phyloP scores from a whole-genome alignment of 2,888 invertebrate species.

The Lycocerus yunnanus region DNA sequence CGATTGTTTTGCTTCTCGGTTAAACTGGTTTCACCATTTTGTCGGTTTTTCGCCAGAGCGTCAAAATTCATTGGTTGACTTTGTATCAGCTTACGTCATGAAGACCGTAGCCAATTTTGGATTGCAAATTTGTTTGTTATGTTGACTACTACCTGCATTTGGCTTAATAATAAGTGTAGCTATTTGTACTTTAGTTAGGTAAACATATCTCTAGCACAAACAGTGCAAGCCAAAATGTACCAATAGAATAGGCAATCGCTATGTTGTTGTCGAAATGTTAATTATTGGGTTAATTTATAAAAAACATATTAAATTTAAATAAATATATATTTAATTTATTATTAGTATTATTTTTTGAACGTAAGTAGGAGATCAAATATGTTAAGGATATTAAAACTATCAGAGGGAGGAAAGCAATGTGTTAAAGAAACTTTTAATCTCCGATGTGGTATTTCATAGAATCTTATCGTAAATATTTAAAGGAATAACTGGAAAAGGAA shows the following conservation, averaged over 20 bases:
- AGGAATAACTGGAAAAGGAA: no score
- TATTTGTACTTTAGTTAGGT: slow-evolving; percentile 34
- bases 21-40: no score
- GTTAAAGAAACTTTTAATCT: no score
- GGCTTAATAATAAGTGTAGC: slow-evolving; percentile 12
- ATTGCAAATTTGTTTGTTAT: not conserved
- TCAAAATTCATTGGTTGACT: not conserved
- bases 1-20: not conserved
- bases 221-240: slow-evolving; percentile 43
- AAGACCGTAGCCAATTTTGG: not conserved
- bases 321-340: slow-evolving; percentile 39
- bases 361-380: no score
- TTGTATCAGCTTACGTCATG: not conserved
- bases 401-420: no score
- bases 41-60: no score
- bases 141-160: slow-evolving; percentile 12
- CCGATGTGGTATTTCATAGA: no score
- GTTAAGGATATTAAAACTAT: no score
- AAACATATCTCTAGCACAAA: slow-evolving; percentile 44
- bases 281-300: slow-evolving; percentile 34
- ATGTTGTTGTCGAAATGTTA: slow-evolving; percentile 39
- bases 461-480: no score
- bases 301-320: slow-evolving; percentile 36
- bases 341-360: not conserved
- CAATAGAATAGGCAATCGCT: slow-evolving; percentile 40